These are phyloP conservation scores for Temnothorax curvispinosus DNA, from an alignment of 1,140 invertebrate genomes.

Conservation along the genomic window DNA sequence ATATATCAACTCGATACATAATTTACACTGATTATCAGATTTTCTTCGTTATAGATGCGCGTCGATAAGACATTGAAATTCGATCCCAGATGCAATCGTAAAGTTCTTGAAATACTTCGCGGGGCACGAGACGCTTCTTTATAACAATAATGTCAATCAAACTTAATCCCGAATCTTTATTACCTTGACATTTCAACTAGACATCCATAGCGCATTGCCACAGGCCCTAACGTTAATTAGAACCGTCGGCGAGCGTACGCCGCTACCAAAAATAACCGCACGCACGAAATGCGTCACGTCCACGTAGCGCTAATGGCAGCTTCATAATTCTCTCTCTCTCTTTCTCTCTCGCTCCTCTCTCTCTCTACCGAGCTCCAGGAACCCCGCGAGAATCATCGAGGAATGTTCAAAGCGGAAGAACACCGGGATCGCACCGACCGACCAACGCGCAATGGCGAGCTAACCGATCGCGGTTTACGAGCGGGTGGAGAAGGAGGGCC, in stretches of 20 bases:
- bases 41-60: not conserved
- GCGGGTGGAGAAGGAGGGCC: not conserved
- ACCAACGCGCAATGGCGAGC: not conserved
- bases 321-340: conserved; percentile 28
- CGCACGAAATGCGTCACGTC: conserved; percentile 57
- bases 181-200: conserved; percentile 9
- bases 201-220: not conserved
- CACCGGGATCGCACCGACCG: not conserved
- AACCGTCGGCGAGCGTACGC: conserved; percentile 34
- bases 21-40: not conserved
- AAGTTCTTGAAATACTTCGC: not conserved
- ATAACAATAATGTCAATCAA: not conserved
- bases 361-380: conserved; percentile 7
- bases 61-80: not conserved
- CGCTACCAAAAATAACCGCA: conserved; percentile 54
- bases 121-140: not conserved
- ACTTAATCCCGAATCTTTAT: not conserved
- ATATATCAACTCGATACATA: not conserved
- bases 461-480: conserved; percentile 45
- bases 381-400: conserved; percentile 38
- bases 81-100: not conserved
- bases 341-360: not conserved
- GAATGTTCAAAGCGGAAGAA: conserved; percentile 56
- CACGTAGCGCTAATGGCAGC: conserved; percentile 55
- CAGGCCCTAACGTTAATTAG: conserved; percentile 48